Evolutionary conservation across 2,888 invertebrate genomes (phyloP), one percentile per base, ranked within the genome.

Genomic region (Cryptus armator): DNA sequence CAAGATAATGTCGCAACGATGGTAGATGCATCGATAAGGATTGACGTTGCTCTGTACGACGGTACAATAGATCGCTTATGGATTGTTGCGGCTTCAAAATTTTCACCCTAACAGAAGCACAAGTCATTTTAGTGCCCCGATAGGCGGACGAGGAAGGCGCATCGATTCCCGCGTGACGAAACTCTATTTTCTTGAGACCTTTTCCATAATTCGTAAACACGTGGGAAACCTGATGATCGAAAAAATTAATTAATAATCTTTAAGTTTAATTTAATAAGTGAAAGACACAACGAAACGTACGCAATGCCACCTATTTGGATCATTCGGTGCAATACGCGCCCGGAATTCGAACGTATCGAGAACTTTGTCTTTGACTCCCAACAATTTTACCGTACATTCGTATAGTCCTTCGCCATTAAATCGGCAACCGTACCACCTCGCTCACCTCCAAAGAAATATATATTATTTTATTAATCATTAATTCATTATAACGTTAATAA

Each of bases 381-480:
- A 56, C 53, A 56, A 87, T 59, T 78, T 67, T 9, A 89, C 77
- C 7, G 5, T n/a, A 62, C 88, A 88, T 37, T 84, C 32, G 59
- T 92, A 93, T 9, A 51, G 3, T 19, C 91, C 91, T 66, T 91
- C 86, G 83, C 91, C 91, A 81, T 92, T 91, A 86, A 86, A 90
- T 79, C 91, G 83, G 80, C 88, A 88, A 43, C 90, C 81, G 59
- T 91, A 92, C 90, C 90, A 91, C n/a, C 84, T 93, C 93, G 37
- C 91, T 91, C 12, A 92, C 64, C 92, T 92, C 48, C 7, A 12
- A 19, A 19, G 9, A 16, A 56, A 56, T 3, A 19, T 19, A 24
- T 10, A 19, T 53, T 19, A 19, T 9, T 16, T 53, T n/a, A 19
- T 19, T 19, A 19, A 19, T 19, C 19, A 19, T 19, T 19, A 19